Conservation (phyloP, 2,797 vertebrate genomes). For the Perodicticus potto region DNA sequence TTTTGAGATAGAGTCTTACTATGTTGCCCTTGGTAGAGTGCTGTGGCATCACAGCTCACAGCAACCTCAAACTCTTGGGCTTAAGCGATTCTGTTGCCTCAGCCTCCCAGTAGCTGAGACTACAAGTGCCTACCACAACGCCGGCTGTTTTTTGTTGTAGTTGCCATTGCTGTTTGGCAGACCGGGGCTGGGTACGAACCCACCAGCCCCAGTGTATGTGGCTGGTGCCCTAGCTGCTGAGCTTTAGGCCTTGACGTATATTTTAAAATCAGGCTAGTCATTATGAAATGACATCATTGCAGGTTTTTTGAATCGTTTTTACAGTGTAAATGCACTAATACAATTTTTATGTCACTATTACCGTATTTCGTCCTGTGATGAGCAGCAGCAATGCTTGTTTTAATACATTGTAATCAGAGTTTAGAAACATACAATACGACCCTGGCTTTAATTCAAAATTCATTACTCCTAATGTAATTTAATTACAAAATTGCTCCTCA, state of each 20-base stretch:
- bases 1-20: no score
- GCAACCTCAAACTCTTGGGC: no score
- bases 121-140: no score
- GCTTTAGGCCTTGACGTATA: not conserved
- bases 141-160: no score
- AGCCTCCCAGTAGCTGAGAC: no score
- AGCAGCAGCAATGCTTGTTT: not conserved
- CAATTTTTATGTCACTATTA: not conserved
- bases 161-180: no score
- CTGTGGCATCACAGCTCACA: no score
- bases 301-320: slow-evolving; percentile 9
- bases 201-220: no score
- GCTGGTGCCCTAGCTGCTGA: no score
- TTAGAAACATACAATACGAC: not conserved
- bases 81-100: no score
- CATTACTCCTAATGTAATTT: slow-evolving; percentile 38
- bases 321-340: not conserved
- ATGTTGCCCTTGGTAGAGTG: no score
- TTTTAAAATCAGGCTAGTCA: slow-evolving; percentile 9
- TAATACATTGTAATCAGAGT: not conserved
- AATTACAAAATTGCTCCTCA: slow-evolving; percentile 48
- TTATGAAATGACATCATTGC: not conserved
- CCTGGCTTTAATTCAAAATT: slow-evolving; percentile 52
- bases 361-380: not conserved
- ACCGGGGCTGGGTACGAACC: no score